phyloP scores from a whole-genome alignment of 2,113 vertebrate species.

The Actenoides hombroni region DNA sequence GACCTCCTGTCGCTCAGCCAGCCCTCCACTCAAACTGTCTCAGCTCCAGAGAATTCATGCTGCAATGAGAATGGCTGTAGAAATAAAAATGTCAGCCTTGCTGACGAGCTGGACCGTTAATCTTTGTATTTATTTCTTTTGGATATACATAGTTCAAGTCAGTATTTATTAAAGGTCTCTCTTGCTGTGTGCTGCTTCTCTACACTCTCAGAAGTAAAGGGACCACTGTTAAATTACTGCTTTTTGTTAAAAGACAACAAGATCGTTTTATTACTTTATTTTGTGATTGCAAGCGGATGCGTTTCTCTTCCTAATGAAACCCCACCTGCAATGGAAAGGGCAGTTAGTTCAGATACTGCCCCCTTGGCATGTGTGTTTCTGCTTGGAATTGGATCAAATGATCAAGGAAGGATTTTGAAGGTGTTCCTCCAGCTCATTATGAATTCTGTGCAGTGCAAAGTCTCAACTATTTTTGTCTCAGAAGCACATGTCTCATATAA shows the following conservation, averaged over 20 bases:
- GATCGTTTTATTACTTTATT: not conserved
- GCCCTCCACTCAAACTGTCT: not conserved
- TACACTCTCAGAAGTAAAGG: not conserved
- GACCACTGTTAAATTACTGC: not conserved
- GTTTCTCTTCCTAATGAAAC: not conserved
- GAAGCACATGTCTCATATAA: not conserved
- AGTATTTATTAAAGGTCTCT: not conserved
- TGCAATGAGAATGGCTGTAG: not conserved
- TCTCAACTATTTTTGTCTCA: slow-evolving; percentile 31
- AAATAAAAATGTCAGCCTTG: not conserved
- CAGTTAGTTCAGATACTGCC: not conserved
- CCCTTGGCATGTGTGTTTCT: not conserved
- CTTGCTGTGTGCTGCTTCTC: not conserved
- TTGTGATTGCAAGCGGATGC: not conserved
- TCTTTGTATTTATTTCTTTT: not conserved
- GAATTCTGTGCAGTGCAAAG: slow-evolving; percentile 16
- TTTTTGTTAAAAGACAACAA: not conserved
- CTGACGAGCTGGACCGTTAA: not conserved
- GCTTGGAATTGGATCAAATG: not conserved
- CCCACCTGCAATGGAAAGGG: not conserved
- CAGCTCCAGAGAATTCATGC: not conserved
- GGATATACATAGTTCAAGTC: not conserved
- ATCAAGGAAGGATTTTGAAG: not conserved
- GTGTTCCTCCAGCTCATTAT: not conserved
- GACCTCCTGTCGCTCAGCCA: not conserved